Conservation (phyloP, 2,797 vertebrate genomes). For the Hydrocynus forskahlii region DNA sequence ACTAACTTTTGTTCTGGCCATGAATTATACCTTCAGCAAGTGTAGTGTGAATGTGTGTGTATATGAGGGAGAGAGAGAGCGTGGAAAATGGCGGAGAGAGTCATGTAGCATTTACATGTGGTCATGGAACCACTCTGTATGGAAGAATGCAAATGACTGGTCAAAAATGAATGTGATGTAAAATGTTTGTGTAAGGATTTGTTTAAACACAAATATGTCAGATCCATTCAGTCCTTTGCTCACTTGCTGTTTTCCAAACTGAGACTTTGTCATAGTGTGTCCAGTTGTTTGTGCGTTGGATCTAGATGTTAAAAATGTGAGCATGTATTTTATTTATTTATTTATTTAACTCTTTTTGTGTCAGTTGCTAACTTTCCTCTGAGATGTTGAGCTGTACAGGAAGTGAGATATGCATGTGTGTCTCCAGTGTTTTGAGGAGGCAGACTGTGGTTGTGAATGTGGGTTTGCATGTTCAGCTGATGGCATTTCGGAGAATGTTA, state of each 20-base stretch:
- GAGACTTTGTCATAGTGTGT: not conserved
- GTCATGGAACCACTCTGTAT: too few species aligned
- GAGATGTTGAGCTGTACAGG: slow-evolving; percentile 70
- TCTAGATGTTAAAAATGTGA: not conserved
- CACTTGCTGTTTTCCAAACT: not conserved
- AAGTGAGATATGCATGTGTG: slow-evolving; percentile 65
- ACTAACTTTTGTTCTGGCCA: too few species aligned
- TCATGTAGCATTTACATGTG: too few species aligned
- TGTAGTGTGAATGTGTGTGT: too few species aligned
- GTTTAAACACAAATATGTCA: too few species aligned
- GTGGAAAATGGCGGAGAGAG: too few species aligned
- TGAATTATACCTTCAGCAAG: too few species aligned
- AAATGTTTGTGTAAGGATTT: too few species aligned
- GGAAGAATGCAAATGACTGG: too few species aligned
- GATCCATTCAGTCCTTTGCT: too few species aligned
- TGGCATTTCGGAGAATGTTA: not conserved
- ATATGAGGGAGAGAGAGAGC: too few species aligned
- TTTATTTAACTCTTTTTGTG: slow-evolving; percentile 57
- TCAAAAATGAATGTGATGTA: too few species aligned
- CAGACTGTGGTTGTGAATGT: slow-evolving; percentile 27
- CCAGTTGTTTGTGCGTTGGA: not conserved
- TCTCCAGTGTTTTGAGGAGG: slow-evolving; percentile 13
- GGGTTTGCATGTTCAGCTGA: not conserved
- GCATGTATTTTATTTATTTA: slow-evolving; percentile 15
- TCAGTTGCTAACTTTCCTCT: slow-evolving; percentile 55